Conservation (phyloP, 1,140 invertebrate species). For the Leptinotarsa lineolata region DNA sequence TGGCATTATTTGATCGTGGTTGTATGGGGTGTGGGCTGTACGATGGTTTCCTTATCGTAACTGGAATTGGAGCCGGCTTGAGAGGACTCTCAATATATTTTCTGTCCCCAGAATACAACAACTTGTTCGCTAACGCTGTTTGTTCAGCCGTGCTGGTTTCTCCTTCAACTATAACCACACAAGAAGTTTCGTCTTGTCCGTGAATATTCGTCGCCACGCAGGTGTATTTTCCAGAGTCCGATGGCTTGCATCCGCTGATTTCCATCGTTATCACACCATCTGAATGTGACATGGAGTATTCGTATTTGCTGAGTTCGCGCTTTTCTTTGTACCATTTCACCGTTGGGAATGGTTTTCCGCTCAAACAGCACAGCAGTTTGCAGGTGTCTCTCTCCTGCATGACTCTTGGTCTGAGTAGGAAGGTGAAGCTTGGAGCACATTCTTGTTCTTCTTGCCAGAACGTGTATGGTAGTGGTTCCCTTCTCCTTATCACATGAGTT, state of each 20-base stretch:
- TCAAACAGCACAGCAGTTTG: constrained; percentile 96
- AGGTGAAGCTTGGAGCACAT: constrained; percentile 92
- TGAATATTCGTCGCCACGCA: constrained; percentile 91
- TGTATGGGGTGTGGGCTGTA: constrained; percentile 46
- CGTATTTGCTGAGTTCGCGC: constrained; percentile 85
- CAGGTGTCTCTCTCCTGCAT: constrained; percentile 94
- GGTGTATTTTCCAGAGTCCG: constrained; percentile 94
- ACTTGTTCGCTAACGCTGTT: constrained; percentile 79
- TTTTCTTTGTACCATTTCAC: constrained; percentile 94
- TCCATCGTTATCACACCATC: constrained; percentile 96
- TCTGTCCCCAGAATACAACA: constrained; percentile 84
- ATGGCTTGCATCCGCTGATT: constrained; percentile 90
- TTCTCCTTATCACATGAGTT: constrained; percentile 70
- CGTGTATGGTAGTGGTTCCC: constrained; percentile 81
- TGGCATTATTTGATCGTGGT: constrained; percentile 37
- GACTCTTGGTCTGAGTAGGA: constrained; percentile 94
- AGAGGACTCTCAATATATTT: constrained; percentile 80
- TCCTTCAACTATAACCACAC: constrained; percentile 97
- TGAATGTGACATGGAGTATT: constrained; percentile 85
- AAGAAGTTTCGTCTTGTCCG: constrained; percentile 92
- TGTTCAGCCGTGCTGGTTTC: constrained; percentile 76
- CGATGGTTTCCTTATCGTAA: constrained; percentile 65
- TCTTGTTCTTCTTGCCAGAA: constrained; percentile 90
- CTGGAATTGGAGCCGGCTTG: constrained; percentile 74
- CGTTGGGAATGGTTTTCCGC: constrained; percentile 90